Evolutionary conservation across 2,113 vertebrate genomes (phyloP), one percentile per base, ranked within the genome.

Genomic region (Glaucidium brasilianum): DNA sequence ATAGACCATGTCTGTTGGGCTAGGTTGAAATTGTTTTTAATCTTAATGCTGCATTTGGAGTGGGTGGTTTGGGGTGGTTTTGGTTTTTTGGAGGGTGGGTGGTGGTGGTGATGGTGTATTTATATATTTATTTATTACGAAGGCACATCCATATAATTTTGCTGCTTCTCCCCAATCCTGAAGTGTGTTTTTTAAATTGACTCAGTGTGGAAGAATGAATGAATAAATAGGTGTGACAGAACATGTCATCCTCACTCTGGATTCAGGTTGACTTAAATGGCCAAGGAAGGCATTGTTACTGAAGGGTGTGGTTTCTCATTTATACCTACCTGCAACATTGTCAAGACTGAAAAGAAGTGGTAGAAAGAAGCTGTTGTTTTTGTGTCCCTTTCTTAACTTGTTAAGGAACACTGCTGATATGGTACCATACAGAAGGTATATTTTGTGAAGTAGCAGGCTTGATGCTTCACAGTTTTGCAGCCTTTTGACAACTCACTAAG

Each of bases 81-180:
- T 39, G 9, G 0, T 10, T 59, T 13, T 37, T 62, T 50, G 5
- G 0, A 0, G 2, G 10, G 4, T 2, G 3, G 39, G 43, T 43
- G 30, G 13, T 43, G 6, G 12, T 39, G 22, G 8, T 69, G 35
- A 18, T 95, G 10, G 11, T 66, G 20, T 53, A 10, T 67, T 71
- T 78, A 55, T 73, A 10, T 43, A 43, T 90, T 25, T 81, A 15
- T 45, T 79, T 72, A 47, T 55, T 96, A 20, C 6, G 55, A 52
- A 83, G 49, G 13, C 23, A 47, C 10, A 35, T 62, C 23, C 0
- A 0, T 88, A 58, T 39, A 9, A 27, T n/a, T 90, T 81, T 34
- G 30, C 23, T 94, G 25, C 18, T 76, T 85, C 29, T 89, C 39
- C 5, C 58, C 3, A 66, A 25, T 84, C 34, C 52, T 81, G 26